Evolutionary conservation across 2,797 vertebrate species (phyloP).

Genomic region (Leptodactylus fallax): DNA sequence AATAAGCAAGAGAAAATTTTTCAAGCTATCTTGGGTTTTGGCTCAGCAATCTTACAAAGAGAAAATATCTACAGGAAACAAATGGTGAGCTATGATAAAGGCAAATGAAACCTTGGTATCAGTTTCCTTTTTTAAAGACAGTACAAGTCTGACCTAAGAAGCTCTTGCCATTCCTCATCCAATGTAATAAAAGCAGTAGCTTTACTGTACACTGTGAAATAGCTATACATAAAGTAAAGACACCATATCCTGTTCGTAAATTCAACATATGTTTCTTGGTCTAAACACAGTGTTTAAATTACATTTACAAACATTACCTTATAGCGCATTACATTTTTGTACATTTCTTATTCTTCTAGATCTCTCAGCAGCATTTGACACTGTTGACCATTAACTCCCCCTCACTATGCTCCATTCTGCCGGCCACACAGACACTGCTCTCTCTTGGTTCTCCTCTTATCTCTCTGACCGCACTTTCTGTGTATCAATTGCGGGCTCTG

Average conservation of each 20-base stretch:
- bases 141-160: background rate
- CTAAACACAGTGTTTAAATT: constrained; percentile 41
- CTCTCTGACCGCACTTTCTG: no score
- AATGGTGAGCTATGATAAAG: constrained; percentile 30
- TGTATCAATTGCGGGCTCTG: no score
- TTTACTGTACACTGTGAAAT: constrained; percentile 25
- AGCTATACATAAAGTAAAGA: constrained; percentile 8
- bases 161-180: background rate
- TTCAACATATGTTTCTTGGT: constrained; percentile 38
- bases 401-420: no score
- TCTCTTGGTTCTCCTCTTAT: no score
- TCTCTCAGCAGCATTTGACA: no score
- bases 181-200: constrained; percentile 6
- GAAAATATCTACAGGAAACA: constrained; percentile 10
- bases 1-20: background rate
- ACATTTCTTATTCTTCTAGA: no score
- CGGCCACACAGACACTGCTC: no score
- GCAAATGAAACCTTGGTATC: constrained; percentile 22
- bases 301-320: constrained; percentile 26
- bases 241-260: constrained; percentile 1
- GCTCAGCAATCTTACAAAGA: background rate
- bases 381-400: no score
- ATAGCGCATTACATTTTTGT: background rate
- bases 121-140: constrained; percentile 18
- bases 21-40: background rate